These are phyloP conservation scores for Drosophila subobscura DNA, from an alignment of 1,140 invertebrate species.

Conservation along the genomic window DNA sequence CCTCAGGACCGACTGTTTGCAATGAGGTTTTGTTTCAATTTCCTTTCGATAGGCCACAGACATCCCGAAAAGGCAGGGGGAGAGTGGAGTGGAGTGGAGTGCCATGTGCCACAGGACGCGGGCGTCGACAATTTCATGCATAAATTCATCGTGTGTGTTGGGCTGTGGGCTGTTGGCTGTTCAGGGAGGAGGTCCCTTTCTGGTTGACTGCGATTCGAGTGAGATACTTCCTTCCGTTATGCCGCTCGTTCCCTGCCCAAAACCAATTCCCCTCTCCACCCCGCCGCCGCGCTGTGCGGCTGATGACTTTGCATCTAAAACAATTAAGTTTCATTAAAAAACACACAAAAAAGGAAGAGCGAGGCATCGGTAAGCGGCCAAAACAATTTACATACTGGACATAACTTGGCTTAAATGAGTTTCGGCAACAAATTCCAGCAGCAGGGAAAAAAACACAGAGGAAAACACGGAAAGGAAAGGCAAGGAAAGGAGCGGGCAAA, in stretches of 20 bases:
- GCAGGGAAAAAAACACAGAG: constrained; percentile 7
- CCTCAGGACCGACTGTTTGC: constrained; percentile 49
- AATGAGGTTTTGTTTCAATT: constrained; percentile 82
- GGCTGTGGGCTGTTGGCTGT: constrained; percentile 5
- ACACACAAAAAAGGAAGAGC: constrained; percentile 11
- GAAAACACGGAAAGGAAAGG: constrained; percentile 22
- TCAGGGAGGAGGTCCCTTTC: constrained; percentile 28
- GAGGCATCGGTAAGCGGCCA: constrained; percentile 26
- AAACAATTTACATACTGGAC: constrained; percentile 82
- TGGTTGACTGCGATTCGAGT: constrained; percentile 78
- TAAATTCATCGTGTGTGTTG: constrained; percentile 71
- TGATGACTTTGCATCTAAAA: constrained; percentile 83
- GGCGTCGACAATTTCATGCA: constrained; percentile 81
- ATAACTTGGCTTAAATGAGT: constrained; percentile 83
- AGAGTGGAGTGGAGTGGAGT: neutral
- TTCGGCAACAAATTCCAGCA: constrained; percentile 78
- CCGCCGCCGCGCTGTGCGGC: neutral
- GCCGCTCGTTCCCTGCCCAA: constrained; percentile 59
- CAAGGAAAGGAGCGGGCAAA: neutral
- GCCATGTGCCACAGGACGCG: constrained; percentile 57
- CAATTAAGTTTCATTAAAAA: constrained; percentile 82
- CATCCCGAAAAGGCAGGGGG: constrained; percentile 50
- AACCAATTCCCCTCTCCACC: neutral
- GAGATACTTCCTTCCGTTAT: constrained; percentile 78
- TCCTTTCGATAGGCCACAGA: constrained; percentile 81